phyloP scores from a whole-genome alignment of 2,113 vertebrate species.

The Arothron firmamentum region DNA sequence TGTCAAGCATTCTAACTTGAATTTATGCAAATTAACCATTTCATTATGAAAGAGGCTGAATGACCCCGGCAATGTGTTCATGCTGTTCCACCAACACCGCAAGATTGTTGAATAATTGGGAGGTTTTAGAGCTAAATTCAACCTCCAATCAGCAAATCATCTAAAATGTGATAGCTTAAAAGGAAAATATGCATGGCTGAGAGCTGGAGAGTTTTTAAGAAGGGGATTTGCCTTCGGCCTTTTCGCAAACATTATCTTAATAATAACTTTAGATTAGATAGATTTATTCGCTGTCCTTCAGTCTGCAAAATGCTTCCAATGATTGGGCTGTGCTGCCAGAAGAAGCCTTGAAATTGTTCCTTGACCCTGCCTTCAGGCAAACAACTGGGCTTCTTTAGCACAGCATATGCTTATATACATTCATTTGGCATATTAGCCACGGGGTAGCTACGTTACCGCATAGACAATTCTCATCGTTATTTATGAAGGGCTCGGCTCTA shows the following conservation, averaged over 20 bases:
- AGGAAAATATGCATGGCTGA: background rate
- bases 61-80: slow-evolving; percentile 27
- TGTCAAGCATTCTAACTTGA: slow-evolving; percentile 48
- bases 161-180: background rate
- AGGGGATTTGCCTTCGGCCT: background rate
- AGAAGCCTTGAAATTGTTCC: too few relatives aligned
- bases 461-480: slow-evolving; percentile 35
- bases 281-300: too few relatives aligned
- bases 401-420: too few relatives aligned
- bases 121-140: slow-evolving; percentile 23
- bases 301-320: too few relatives aligned
- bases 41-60: slow-evolving; percentile 42
- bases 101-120: slow-evolving; percentile 32
- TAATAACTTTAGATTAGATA: too few relatives aligned
- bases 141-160: slow-evolving; percentile 2
- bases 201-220: background rate
- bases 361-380: too few relatives aligned
- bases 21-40: slow-evolving; percentile 54
- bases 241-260: too few relatives aligned
- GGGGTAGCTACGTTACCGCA: slow-evolving; percentile 11
- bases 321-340: too few relatives aligned
- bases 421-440: too few relatives aligned
- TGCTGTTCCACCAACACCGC: slow-evolving; percentile 16
- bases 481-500: slow-evolving; percentile 13
- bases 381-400: too few relatives aligned